Base-by-base conservation (phyloP, 2,113 vertebrate species). In the Psammodynastes pulverulentus region DNA sequence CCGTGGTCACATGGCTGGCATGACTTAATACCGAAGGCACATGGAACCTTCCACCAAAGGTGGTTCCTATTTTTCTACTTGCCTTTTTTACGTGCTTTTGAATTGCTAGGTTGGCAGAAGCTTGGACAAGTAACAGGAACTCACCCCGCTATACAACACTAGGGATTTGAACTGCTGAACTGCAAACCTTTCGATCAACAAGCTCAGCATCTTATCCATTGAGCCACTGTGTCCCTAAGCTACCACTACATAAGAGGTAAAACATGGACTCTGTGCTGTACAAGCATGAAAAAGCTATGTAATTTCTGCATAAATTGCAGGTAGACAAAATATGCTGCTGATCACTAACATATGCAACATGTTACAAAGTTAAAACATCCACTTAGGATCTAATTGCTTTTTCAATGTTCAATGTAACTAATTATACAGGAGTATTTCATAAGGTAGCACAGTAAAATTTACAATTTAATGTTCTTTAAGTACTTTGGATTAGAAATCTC, bases 331-430 rank as follows among this genome's bases (percentile, higher is more conserved):
- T 10, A 29, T 9, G 17, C 2, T 58, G 4, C 43, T 58, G 53
- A 45, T 34, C 43, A 86, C 21, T 9, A 43, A 8, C 12, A 29
- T 39, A 39, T 46, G 17, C 52, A 48, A 46, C 21, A 26, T 2
- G 2, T 86, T 34, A 43, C 54, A 87, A 8, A 24, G 15, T 43
- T 45, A 43, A 88, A 62, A 72, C 9, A 46, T n/a, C 21, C 8
- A 45, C 4, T 24, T 15, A 53, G 67, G 62, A 87, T 7, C 62
- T 88, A 88, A 54, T 39, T 58, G 79, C 43, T 0, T 39, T 58
- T 52, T 23, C 91, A 94, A 93, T 15, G 21, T 92, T 89, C 94
- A 95, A 94, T 96, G 89, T 96, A 95, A 95, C 96, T 97, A 96
- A 97, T 97, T 96, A 95, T 94, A 95, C 94, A 92, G 92, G 92